Evolutionary conservation across 2,113 vertebrate genomes (phyloP), one percentile per base, ranked within the genome.

Genomic region (Aythya baeri): DNA sequence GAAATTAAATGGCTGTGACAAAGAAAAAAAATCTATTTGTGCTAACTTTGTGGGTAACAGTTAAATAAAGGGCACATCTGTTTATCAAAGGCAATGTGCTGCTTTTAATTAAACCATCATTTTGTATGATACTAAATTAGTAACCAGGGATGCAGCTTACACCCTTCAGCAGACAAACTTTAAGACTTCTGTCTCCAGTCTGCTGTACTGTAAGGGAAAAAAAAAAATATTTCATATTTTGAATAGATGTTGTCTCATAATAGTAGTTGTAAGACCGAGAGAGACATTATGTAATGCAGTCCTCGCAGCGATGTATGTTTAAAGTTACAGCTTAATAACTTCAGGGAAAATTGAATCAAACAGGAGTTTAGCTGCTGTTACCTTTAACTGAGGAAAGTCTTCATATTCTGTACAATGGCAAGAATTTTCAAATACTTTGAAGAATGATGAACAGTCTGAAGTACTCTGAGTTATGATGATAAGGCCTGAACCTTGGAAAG

Each of bases 51-150:
- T 1, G 26, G 68, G 83, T 82, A 97, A 83, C 87, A 92, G 95
- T 97, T 96, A 96, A 97, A 96, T 90, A 97, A 94, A 97, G 59
- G 62, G 95, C 97, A 98, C 96, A 98, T 98, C 96, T 98, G 96
- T 96, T 96, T 97, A 94, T 94, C 91, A 94, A 97, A 97, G 36
- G 79, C 91, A 91, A 93, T 89, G 67, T 85, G 91, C 90, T 97
- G 95, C 96, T 97, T 97, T 96, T 97, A 97, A 98, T 98, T 97
- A 98, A 97, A 94, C 96, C 58, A 59, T 97, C 95, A 94, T 96
- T 96, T 97, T 96, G 85, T 94, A 96, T 92, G 91, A 92, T 83
- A 72, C 89, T 98, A 96, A 97, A 97, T 98, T 97, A 97, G 94
- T 95, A 97, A 95, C 96, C 94, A 93, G 89, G 86, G 96, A 86